Percentiles rank a stretch among this genome's conserved stretches.
phyloP scores from a whole-genome alignment of 1,140 invertebrate genomes.

The Drosophila ohnishii region DNA sequence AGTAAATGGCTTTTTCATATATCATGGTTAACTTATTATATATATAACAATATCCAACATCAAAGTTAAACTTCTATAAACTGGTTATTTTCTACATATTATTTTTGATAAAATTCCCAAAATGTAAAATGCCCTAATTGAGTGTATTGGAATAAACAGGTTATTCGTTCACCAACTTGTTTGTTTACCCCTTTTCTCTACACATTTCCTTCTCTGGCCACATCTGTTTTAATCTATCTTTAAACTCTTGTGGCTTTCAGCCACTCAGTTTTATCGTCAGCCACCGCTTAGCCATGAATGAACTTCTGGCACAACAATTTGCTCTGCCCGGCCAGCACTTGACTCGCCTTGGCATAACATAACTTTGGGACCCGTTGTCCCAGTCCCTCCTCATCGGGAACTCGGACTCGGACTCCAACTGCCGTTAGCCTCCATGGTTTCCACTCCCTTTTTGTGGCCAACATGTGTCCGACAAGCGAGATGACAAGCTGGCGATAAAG shows the following conservation, averaged over 20 bases:
- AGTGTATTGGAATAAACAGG: slow-evolving; percentile 13
- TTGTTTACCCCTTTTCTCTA: slow-evolving; percentile 7
- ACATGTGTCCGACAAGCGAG: slow-evolving; percentile 65
- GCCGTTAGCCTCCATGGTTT: slow-evolving; percentile 51
- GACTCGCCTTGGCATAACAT: slow-evolving; percentile 30
- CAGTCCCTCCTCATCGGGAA: slow-evolving; percentile 10
- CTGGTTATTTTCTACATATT: not conserved
- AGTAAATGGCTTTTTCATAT: not conserved
- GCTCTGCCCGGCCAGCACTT: slow-evolving; percentile 38
- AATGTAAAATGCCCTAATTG: slow-evolving; percentile 13
- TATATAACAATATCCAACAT: not conserved
- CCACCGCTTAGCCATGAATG: slow-evolving; percentile 40
- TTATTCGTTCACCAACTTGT: slow-evolving; percentile 9
- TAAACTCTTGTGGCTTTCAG: slow-evolving; percentile 26
- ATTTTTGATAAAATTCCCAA: not conserved
- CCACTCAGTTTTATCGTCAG: slow-evolving; percentile 23
- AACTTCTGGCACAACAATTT: slow-evolving; percentile 37
- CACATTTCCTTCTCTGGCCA: not conserved
- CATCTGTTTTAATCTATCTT: slow-evolving; percentile 30
- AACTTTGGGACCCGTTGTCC: slow-evolving; percentile 26
- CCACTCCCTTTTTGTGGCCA: slow-evolving; percentile 63
- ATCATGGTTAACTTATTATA: not conserved
- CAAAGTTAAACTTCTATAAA: not conserved
- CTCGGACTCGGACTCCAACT: slow-evolving; percentile 23
- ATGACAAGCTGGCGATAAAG: slow-evolving; percentile 71